phyloP scores from a whole-genome alignment of 2,113 vertebrate genomes.

The Sander vitreus region DNA sequence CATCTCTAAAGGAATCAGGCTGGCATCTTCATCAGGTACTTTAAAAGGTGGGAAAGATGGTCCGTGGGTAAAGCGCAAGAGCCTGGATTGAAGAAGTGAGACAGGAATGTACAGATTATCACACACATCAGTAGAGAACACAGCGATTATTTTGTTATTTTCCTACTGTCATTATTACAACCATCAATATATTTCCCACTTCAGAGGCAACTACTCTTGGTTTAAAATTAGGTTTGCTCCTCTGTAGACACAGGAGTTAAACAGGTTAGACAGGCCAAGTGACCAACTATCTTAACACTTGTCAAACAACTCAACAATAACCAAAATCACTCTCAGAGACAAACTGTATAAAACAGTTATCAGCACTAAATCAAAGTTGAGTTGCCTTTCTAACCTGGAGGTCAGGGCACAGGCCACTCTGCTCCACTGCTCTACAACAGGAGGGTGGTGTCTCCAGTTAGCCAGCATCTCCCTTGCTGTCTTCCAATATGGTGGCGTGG shows the following conservation, averaged over 20 bases:
- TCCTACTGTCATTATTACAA: not conserved
- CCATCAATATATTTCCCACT: not conserved
- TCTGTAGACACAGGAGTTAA: not conserved
- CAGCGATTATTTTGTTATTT: not conserved
- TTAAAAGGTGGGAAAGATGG: slow-evolving; percentile 95
- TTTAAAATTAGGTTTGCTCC: not conserved
- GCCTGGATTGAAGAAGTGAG: slow-evolving; percentile 79
- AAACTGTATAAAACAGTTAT: not conserved
- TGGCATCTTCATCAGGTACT: slow-evolving; percentile 95
- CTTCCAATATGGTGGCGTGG: slow-evolving; percentile 97
- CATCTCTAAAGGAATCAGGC: slow-evolving; percentile 94
- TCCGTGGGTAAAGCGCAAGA: slow-evolving; percentile 93
- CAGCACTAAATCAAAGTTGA: not conserved
- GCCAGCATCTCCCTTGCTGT: slow-evolving; percentile 97
- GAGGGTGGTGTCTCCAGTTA: slow-evolving; percentile 97
- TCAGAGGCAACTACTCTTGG: not conserved
- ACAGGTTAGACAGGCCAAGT: not conserved
- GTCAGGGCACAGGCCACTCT: slow-evolving; percentile 95
- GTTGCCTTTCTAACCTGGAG: slow-evolving; percentile 85
- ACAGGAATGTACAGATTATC: not conserved
- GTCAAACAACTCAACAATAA: not conserved
- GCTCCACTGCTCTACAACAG: slow-evolving; percentile 98
- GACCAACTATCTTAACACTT: not conserved
- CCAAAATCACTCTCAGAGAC: not conserved
- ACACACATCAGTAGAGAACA: not conserved